Evolutionary conservation across 1,140 invertebrate genomes (phyloP), one percentile per base, ranked within the genome.

Genomic region (Drosophila bifasciata): DNA sequence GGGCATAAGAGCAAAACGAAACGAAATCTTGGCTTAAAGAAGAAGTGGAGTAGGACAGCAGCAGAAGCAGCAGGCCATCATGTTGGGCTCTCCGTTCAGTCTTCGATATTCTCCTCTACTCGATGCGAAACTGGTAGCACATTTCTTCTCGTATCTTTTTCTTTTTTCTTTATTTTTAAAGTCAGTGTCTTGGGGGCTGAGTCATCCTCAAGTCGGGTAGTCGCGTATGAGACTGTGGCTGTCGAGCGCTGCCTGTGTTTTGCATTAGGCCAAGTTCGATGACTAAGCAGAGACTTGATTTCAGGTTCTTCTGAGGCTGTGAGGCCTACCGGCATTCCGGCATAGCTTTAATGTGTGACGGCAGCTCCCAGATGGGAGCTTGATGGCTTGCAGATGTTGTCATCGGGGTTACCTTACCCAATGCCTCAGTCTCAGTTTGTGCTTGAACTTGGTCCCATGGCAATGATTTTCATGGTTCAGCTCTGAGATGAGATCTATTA

Each of bases 181-280:
- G 62, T 46, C 67, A 72, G 32, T 13, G 32, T 11, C 32, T 36
- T 36, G 32, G 67, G 56, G 76, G 71, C 71, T 84, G 80, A 84
- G 80, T 84, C 80, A 84, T 84, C 68, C 45, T 51, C 72, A 76
- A 76, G 76, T 77, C 71, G 49, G 32, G 50, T 53, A 63, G 46
- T 63, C 55, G 49, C 23, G 23, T 6, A 25, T 5, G 6, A 0
- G 11, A 6, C 9, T 32, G 28, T 36, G 11, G 11, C 32, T 36
- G 25, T 8, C 25, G 25, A 28, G 25, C 25, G 55, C 76, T 79
- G 64, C 50, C 53, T 72, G 50, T 69, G 63, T 76, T 85, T 85
- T 80, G 80, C 80, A 85, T 86, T 86, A 80, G 76, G 76, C 80
- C 81, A 85, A 86, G 81, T 85, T 85, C 80, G 80, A 85, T 85